Evolutionary conservation across 2,888 invertebrate species (phyloP).

Genomic region (Chrysomela aeneicollis): DNA sequence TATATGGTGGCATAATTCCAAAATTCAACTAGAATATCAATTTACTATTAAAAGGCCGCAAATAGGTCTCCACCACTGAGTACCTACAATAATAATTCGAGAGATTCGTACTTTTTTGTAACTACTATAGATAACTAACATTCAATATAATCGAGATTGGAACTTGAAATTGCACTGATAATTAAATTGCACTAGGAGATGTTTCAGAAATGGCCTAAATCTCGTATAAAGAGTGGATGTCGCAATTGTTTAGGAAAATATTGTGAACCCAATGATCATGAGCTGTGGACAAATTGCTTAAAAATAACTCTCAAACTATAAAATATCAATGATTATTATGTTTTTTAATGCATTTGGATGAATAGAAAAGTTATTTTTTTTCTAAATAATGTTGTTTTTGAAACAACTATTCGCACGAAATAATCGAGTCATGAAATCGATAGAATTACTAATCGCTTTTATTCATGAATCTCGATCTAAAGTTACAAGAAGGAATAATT

Average conservation of each 20-base stretch:
- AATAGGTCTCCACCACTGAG: conserved; percentile 28
- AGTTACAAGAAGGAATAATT: too few relatives aligned
- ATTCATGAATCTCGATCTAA: too few relatives aligned
- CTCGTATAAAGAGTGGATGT: background rate
- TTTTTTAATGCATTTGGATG: too few relatives aligned
- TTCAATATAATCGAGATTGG: conserved; percentile 51
- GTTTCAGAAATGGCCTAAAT: background rate
- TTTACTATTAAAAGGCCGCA: conserved; percentile 56
- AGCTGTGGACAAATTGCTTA: background rate
- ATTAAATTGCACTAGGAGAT: conserved; percentile 58
- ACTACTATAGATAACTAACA: conserved; percentile 41
- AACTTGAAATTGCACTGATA: conserved; percentile 60
- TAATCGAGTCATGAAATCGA: too few relatives aligned
- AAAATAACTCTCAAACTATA: background rate
- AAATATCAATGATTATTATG: too few relatives aligned
- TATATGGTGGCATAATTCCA: conserved; percentile 16
- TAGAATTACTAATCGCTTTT: too few relatives aligned
- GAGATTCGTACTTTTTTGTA: conserved; percentile 47
- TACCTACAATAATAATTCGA: conserved; percentile 41
- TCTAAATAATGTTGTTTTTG: too few relatives aligned
- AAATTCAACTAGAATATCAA: conserved; percentile 40
- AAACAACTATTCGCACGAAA: too few relatives aligned
- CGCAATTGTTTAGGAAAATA: conserved; percentile 1
- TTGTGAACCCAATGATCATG: background rate
- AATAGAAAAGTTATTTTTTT: too few relatives aligned